A percentile compares a stretch with the other conserved stretches of the same genome.
These are phyloP conservation scores for Rotaria socialis DNA, from an alignment of 2,888 invertebrate genomes.

Conservation along the genomic window DNA sequence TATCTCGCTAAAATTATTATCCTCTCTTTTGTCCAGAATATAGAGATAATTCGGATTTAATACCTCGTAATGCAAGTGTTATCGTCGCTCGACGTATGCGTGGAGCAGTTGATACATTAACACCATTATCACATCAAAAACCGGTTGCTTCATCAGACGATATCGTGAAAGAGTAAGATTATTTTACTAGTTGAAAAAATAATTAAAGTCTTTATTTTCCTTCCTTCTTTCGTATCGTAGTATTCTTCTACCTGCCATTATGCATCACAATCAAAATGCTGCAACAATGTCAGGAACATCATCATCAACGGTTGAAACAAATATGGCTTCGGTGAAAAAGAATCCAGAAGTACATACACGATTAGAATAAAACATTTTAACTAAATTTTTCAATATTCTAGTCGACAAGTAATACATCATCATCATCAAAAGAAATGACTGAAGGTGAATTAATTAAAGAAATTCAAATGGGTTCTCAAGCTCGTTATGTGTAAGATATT, in stretches of 20 bases:
- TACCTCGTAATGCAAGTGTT: conserved; percentile 93
- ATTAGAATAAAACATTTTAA: background rate
- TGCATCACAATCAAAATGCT: background rate
- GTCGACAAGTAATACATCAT: background rate
- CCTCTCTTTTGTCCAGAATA: conserved; percentile 68
- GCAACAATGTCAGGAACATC: background rate
- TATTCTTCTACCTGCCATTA: background rate
- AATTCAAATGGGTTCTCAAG: conserved; percentile 22
- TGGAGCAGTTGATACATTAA: background rate
- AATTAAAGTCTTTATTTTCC: background rate
- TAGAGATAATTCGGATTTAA: conserved; percentile 79
- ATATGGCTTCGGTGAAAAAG: background rate
- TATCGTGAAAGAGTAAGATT: background rate
- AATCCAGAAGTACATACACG: background rate
- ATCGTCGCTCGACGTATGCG: conserved; percentile 73
- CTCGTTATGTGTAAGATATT: background rate
- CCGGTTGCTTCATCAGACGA: background rate
- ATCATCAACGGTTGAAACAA: background rate
- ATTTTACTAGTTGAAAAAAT: background rate
- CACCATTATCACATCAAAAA: background rate
- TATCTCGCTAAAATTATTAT: conserved; percentile 47
- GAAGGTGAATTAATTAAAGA: conserved; percentile 31
- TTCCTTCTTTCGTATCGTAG: background rate
- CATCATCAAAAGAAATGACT: background rate
- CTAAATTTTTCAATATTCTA: background rate